Evolutionary conservation across 2,797 vertebrate genomes (phyloP), one percentile per base, ranked within the genome.

Genomic region (Aselliscus stoliczkanus): DNA sequence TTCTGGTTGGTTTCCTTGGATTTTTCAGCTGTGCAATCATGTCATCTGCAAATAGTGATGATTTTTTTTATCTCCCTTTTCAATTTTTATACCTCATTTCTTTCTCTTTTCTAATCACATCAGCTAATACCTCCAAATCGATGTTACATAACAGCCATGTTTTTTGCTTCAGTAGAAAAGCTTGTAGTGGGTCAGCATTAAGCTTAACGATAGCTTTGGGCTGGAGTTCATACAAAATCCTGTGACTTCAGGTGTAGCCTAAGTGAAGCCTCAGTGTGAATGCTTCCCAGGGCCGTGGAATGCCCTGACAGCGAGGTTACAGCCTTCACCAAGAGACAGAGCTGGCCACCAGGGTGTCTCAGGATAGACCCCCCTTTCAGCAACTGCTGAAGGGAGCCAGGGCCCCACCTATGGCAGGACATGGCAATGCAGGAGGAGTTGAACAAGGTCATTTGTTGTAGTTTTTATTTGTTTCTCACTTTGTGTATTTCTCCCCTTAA

Each of bases 71-170:
- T 42, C 14, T 82, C 52, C 88, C 8, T 64, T 67, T 84, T 90
- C n/a, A 50, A 20, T 94, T 89, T 87, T 67, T 67, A 39, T 84
- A 56, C 50, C 60, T 94, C 65, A 21, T 93, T 93, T 88, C 69
- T 62, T 91, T 56, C 58, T 73, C 62, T 75, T 60, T 77, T 60
- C 88, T 83, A 72, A 47, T 85, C 77, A 37, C 1, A 69, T 64
- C 39, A 54, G 42, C 47, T 85, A 23, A 25, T 44, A 11, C 21
- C 18, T 79, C 39, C 64, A 80, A 67, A 76, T 79, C 4, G 4
- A 20, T 70, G 23, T 50, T 81, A 73, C 42, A 44, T n/a, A 50
- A 80, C 5, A 91, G n/a, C 15, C 44, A 15, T 29, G 25, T 29
- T 82, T 54, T 70, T 72, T 56, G 69, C 31, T 76, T 90, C 73